Evolutionary conservation across 2,113 vertebrate species (phyloP), one percentile per base, ranked within the genome.

Genomic region (Megaceryle torquata): DNA sequence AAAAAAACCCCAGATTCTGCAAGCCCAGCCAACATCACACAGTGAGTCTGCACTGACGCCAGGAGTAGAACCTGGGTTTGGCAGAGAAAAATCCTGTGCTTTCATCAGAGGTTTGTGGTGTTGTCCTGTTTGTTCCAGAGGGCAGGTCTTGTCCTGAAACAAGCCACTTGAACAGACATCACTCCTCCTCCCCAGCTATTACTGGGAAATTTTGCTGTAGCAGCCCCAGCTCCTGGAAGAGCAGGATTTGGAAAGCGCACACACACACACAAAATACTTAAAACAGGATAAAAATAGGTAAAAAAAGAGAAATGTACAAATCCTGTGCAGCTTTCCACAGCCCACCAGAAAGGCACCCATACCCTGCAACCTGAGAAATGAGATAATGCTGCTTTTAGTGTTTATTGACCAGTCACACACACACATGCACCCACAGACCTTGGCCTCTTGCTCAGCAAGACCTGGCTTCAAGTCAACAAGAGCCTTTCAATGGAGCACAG

Each of bases 231-330:
- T 77, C 63, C 63, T 63, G 10, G 65, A 86, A 78, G 35, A 74
- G 22, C 11, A 59, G 37, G 26, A 53, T 57, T 43, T 0, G 0
- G 44, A 84, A 64, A 80, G n/a, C 28, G 79, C 28, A 35, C 5
- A 63, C 31, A 82, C 22, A 41, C 6, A 64, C 33, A 57, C 54
- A 82, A 41, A 39, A 9, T 43, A 71, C 18, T 71, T 7, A 37
- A 93, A 82, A 88, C 11, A 8, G 26, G 41, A 57, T 65, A 59
- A 79, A 86, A 79, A 18, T 4, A 57, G 22, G 22, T 8, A 53
- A 46, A 39, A 56, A 24, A 25, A 86, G 19, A 72, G 16, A 72
- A 68, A 72, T 7, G 11, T 54, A 4, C 25, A 77, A 91, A 80
- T 54, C 14, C 71, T 68, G n/a, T 86, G 57, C 26, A 63, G 41